Conservation (phyloP, 2,113 vertebrate genomes). For the Gallinago undulata region DNA sequence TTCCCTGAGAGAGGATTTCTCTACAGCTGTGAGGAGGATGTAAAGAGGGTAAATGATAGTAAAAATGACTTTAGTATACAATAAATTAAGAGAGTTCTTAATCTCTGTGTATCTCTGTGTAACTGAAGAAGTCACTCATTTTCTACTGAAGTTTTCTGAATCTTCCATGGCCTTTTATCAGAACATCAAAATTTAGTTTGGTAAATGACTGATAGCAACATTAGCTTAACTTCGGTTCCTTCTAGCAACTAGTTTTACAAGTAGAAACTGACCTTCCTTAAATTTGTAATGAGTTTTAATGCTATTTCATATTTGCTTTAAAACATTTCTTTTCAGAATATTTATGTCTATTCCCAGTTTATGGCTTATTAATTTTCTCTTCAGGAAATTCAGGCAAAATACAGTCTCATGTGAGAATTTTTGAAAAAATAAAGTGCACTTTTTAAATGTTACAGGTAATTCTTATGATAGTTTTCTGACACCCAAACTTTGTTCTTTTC, state of each 20-base stretch:
- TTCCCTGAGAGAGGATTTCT: not conserved
- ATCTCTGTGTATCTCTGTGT: not conserved
- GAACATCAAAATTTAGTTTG: not conserved
- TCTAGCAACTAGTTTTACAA: slow-evolving; percentile 14
- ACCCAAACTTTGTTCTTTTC: not conserved
- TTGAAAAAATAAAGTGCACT: not conserved
- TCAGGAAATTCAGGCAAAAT: not conserved
- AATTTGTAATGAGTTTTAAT: slow-evolving; percentile 2
- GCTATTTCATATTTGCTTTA: slow-evolving; percentile 24
- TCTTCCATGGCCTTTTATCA: not conserved
- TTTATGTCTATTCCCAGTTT: slow-evolving; percentile 13
- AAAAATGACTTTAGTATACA: not conserved
- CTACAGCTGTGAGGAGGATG: not conserved
- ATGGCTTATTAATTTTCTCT: not conserved
- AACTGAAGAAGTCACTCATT: not conserved
- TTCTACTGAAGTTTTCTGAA: not conserved
- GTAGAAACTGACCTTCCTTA: not conserved
- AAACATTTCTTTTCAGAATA: slow-evolving; percentile 22
- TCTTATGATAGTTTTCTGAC: not conserved
- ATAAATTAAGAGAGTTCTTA: not conserved
- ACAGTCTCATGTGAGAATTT: not conserved
- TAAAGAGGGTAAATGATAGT: not conserved
- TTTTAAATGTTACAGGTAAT: not conserved
- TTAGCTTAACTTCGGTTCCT: not conserved
- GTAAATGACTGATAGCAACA: not conserved